Evolutionary conservation across 2,113 vertebrate species (phyloP), one percentile per base, ranked within the genome.

Genomic region (Lamprologus lemairii): DNA sequence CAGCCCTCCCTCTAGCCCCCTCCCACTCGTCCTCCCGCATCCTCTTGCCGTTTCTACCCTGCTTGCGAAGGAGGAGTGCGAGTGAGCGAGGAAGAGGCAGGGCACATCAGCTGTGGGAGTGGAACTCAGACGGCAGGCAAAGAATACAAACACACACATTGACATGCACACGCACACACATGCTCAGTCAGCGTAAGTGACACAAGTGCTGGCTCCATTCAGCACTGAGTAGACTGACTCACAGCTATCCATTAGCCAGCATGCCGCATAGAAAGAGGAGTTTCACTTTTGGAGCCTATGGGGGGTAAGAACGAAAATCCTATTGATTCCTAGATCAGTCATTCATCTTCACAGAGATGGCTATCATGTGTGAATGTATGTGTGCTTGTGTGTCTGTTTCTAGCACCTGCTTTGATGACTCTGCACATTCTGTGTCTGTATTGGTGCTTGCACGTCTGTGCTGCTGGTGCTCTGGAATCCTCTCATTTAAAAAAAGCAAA

Each of bases 261-360:
- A 96, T 96, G 96, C 94, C 95, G 87, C 96, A 96, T 91, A 95
- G 96, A 86, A 96, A 96, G 85, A 96, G 96, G 94, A 96, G 96
- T 94, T 96, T 96, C 92, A 96, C 96, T 91, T 96, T 96, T 92
- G 96, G 96, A 92, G 96, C 96, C 54, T 96, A 96, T 54, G 96
- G 96, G 90, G 96, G 96, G 96, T 96, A 94, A 96, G 96, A 87
- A 57, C 75, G 28, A 87, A 87, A 65, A 71, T 78, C 17, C 19
- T 90, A 12, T 14, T 85, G 1, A 87, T 87, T 78, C 54, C 8
- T 11, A 31, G 13, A 58, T 7, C 21, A 60, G 7, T 35, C 80
- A 11, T 58, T 58, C 60, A 28, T 89, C 49, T 80, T 21, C 7
- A 51, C 45, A 23, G 35, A 68, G 35, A 40, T 23, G 35, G n/a